phyloP scores from a whole-genome alignment of 2,113 vertebrate genomes.

The Callithrix jacchus region DNA sequence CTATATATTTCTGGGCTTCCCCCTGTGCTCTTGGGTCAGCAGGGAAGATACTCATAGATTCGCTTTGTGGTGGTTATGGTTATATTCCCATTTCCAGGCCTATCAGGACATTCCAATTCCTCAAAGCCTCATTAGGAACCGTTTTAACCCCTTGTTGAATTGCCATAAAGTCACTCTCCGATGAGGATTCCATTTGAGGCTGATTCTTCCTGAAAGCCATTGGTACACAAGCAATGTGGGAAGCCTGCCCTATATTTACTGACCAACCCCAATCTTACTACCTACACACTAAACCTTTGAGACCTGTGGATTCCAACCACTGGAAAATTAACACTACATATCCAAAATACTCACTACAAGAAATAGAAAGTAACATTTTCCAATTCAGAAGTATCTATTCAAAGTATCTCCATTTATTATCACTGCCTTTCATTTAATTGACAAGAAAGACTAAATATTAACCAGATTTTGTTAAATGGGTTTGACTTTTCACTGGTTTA shows the following conservation, averaged over 20 bases:
- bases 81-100: background rate
- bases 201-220: background rate
- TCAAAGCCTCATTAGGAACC: background rate
- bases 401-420: background rate
- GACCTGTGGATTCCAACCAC: background rate
- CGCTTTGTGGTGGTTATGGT: background rate
- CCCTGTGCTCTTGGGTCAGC: background rate
- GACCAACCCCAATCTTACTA: background rate
- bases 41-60: background rate
- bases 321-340: background rate
- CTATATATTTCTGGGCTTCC: background rate
- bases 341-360: background rate
- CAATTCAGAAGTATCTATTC: background rate
- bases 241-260: background rate
- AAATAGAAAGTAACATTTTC: background rate
- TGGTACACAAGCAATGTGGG: accelerated
- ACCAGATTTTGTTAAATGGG: background rate
- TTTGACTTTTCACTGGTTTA: background rate
- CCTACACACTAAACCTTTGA: background rate
- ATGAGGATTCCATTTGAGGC: background rate
- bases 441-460: background rate
- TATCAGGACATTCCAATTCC: background rate
- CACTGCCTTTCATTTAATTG: background rate
- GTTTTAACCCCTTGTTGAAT: background rate
- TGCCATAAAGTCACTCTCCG: background rate